phyloP scores from a whole-genome alignment of 2,113 vertebrate species.

The Podarcis cretensis region DNA sequence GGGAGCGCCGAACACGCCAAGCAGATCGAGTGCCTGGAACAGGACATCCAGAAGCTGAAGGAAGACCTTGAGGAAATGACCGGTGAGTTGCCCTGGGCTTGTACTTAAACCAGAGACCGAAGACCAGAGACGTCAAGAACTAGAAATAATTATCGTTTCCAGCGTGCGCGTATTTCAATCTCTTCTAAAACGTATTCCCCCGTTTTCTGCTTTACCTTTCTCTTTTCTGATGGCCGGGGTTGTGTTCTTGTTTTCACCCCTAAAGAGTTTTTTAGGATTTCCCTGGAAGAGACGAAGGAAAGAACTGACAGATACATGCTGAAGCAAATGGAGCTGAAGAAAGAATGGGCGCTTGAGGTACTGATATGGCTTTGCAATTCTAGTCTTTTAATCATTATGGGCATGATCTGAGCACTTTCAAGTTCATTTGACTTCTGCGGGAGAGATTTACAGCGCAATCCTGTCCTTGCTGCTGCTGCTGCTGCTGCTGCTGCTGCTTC shows the following conservation, averaged over 20 bases:
- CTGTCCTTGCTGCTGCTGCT: too few relatives aligned
- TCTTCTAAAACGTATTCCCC: background rate
- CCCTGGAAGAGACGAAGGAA: constrained; percentile 68
- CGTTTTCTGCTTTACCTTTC: background rate
- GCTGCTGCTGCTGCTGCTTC: too few relatives aligned
- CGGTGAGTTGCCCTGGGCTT: constrained; percentile 71
- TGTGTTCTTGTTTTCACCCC: constrained; percentile 31
- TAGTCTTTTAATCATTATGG: background rate
- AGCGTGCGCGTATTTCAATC: background rate
- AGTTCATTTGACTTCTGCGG: too few relatives aligned
- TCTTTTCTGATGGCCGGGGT: background rate
- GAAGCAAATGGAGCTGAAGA: constrained; percentile 65
- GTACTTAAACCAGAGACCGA: background rate
- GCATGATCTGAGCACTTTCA: background rate
- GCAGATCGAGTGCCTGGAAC: constrained; percentile 74
- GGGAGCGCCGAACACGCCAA: constrained; percentile 70
- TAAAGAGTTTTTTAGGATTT: constrained; percentile 73
- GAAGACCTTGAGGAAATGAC: constrained; percentile 67
- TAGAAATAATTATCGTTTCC: background rate
- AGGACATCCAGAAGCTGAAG: constrained; percentile 70
- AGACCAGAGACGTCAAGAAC: background rate
- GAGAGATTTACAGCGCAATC: too few relatives aligned
- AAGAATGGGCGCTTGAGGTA: constrained; percentile 80
- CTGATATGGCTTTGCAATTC: constrained; percentile 39
- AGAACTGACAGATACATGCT: constrained; percentile 70